Percentiles rank a stretch among this genome's conserved stretches.
phyloP scores from a whole-genome alignment of 2,797 vertebrate species.

The Hapalemur alaotrensis region DNA sequence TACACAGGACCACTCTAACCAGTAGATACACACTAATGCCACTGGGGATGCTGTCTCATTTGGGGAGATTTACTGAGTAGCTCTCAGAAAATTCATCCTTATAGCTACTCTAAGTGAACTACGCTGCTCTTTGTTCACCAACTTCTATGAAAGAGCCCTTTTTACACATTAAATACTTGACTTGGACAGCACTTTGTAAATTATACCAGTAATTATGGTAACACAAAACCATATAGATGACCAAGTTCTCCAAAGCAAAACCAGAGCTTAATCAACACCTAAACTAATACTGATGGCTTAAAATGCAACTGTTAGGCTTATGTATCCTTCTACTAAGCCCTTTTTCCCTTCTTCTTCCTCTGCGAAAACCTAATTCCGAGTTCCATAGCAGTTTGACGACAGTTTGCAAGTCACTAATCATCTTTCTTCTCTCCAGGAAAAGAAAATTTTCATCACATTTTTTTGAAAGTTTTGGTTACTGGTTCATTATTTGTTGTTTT shows the following conservation, averaged over 20 bases:
- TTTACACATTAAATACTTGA: not conserved
- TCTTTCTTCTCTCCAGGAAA: not conserved
- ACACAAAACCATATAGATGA: not conserved
- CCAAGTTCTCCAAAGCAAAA: not conserved
- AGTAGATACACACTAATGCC: not conserved
- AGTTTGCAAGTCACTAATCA: not conserved
- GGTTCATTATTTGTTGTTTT: not conserved
- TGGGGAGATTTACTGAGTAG: too few species aligned
- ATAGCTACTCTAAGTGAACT: not conserved
- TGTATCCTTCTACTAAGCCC: not conserved
- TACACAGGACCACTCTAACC: too few species aligned
- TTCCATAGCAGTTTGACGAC: not conserved
- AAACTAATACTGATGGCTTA: not conserved
- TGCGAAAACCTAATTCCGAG: not conserved
- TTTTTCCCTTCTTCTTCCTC: not conserved
- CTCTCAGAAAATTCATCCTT: not conserved
- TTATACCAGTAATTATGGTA: not conserved
- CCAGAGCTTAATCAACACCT: not conserved
- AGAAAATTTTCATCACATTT: not conserved
- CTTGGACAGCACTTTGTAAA: not conserved
- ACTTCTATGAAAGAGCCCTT: not conserved
- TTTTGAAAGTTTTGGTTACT: not conserved
- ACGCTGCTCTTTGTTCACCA: not conserved
- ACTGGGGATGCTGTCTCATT: not conserved
- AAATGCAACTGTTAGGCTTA: not conserved